Evolutionary conservation across 92 coral and sea anemone species (phyloP).

Genomic region (Epizoanthus stellaris): DNA sequence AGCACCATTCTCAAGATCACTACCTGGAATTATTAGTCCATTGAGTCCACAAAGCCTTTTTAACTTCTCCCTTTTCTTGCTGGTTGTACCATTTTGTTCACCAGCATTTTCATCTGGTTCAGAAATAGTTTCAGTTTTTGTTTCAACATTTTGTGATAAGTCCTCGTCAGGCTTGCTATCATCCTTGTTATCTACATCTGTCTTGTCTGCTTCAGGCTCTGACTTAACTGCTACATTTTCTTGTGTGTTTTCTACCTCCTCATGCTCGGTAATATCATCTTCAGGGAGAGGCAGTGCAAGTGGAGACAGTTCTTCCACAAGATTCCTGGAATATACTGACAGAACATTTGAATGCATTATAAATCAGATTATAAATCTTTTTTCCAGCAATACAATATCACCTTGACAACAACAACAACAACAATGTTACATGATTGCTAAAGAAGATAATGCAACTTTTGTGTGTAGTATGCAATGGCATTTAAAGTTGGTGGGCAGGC

Average conservation of each 20-base stretch:
- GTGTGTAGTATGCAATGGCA: too few relatives aligned
- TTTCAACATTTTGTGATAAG: background rate
- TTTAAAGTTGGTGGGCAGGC: too few relatives aligned
- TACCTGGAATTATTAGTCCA: conserved; percentile 33
- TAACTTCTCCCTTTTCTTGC: conserved; percentile 32
- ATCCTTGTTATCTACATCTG: background rate
- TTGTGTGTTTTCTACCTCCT: background rate
- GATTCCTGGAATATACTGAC: conserved; percentile 5
- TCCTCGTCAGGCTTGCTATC: background rate
- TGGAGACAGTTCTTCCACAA: conserved; percentile 28
- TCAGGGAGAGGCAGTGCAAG: conserved; percentile 28
- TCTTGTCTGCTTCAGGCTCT: conserved; percentile 6
- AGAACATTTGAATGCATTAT: background rate
- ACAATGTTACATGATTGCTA: too few relatives aligned
- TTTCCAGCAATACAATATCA: too few relatives aligned
- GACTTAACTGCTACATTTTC: background rate
- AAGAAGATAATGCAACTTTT: too few relatives aligned
- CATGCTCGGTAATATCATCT: conserved; percentile 13
- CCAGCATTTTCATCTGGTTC: background rate
- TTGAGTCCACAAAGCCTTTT: conserved; percentile 40
- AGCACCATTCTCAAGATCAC: conserved; percentile 49
- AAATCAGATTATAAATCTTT: background rate
- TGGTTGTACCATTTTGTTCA: conserved; percentile 19
- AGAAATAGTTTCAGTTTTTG: conserved; percentile 15
- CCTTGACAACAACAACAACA: too few relatives aligned